phyloP scores from a whole-genome alignment of 2,888 invertebrate genomes.

The Drosophila kambysellisi region DNA sequence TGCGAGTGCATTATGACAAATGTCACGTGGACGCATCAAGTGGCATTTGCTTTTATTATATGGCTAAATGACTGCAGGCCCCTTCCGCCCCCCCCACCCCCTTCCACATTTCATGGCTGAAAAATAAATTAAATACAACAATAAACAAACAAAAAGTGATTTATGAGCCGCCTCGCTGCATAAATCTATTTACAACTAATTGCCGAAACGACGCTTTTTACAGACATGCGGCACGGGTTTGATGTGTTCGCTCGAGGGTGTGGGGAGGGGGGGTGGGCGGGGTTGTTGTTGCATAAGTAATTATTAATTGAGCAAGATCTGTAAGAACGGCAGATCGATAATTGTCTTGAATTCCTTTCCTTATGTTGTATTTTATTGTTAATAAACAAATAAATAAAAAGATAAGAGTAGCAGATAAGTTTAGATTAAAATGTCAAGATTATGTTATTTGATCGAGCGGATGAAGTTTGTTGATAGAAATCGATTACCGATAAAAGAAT shows the following conservation, averaged over 20 bases:
- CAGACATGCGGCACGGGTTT: slow-evolving; percentile 32
- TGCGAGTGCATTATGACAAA: slow-evolving; percentile 46
- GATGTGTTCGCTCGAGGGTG: slow-evolving; percentile 9
- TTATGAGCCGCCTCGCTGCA: slow-evolving; percentile 46
- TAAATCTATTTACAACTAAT: slow-evolving; percentile 69
- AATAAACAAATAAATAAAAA: neutral
- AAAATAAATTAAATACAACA: slow-evolving; percentile 56
- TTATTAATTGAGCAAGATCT: neutral
- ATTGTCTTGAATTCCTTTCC: neutral
- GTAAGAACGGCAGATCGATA: neutral
- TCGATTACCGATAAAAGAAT: neutral
- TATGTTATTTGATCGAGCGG: too few relatives aligned
- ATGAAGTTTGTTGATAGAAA: neutral
- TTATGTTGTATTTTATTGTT: neutral
- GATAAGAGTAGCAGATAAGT: neutral
- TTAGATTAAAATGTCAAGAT: neutral
- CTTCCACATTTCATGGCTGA: slow-evolving; percentile 18
- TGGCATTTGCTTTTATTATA: slow-evolving; percentile 46
- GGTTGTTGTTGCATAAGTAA: neutral
- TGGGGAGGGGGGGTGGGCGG: neutral
- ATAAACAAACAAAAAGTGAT: slow-evolving; percentile 46
- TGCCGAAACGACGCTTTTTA: slow-evolving; percentile 56
- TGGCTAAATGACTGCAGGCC: slow-evolving; percentile 5
- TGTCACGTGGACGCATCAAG: slow-evolving; percentile 56
- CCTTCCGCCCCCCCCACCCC: neutral